Conservation (phyloP, 2,888 invertebrate species). For the Theristus sp. region DNA sequence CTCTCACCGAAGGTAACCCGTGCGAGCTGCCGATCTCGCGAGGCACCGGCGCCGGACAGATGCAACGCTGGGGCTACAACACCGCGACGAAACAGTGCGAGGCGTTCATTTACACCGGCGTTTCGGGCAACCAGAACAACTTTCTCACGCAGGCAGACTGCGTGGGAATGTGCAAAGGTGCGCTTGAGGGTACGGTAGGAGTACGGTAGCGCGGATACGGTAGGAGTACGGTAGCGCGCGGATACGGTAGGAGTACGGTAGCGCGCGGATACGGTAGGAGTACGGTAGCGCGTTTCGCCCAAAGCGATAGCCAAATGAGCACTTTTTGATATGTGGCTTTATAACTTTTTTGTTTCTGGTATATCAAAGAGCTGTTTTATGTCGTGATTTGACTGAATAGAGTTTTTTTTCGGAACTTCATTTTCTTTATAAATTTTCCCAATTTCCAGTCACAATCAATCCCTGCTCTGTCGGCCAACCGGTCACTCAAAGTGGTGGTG, state of each 20-base stretch:
- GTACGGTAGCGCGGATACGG: too few relatives aligned
- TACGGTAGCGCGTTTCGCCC: too few relatives aligned
- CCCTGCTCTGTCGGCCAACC: constrained; percentile 5
- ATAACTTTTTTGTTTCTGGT: too few relatives aligned
- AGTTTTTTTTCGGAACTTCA: too few relatives aligned
- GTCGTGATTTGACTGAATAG: not conserved
- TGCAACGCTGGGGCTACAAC: constrained; percentile 2
- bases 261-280: too few relatives aligned
- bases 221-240: too few relatives aligned
- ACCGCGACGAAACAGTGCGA: not conserved
- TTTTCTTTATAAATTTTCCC: too few relatives aligned
- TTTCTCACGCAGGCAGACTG: not conserved
- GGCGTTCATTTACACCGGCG: not conserved
- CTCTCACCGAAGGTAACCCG: not conserved
- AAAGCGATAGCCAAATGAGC: too few relatives aligned
- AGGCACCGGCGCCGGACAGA: not conserved
- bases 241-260: too few relatives aligned
- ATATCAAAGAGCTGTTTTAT: too few relatives aligned
- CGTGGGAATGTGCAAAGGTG: not conserved
- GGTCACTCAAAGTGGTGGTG: not conserved
- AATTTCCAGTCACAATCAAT: constrained; percentile 1
- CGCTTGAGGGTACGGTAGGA: not conserved
- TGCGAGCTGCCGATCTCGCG: constrained; percentile 1
- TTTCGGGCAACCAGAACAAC: constrained; percentile 4
- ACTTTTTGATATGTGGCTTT: too few relatives aligned